Percentiles rank a stretch among this genome's conserved stretches.
Evolutionary conservation across 2,113 vertebrate genomes (phyloP).

Genomic region (Opisthocomus hoazin): DNA sequence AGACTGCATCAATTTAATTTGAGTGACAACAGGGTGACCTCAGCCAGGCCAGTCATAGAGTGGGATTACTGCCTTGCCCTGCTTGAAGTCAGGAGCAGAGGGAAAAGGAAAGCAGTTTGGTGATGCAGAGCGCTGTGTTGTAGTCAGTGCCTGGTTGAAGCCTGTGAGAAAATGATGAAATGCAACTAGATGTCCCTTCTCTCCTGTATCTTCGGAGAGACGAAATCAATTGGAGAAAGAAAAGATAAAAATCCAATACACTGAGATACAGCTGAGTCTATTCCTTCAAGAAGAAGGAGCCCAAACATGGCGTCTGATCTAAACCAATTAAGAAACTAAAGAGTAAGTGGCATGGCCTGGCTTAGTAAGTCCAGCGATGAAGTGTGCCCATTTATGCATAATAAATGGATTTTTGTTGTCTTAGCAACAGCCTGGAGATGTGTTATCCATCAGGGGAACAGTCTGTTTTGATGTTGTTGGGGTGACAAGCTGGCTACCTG

Average conservation of each 20-base stretch:
- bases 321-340: background rate
- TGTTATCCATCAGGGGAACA: background rate
- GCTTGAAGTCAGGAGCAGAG: background rate
- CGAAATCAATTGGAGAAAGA: background rate
- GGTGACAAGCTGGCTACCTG: conserved; percentile 34
- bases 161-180: background rate
- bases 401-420: conserved; percentile 16
- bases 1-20: background rate
- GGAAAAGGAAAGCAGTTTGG: background rate
- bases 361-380: background rate
- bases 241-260: background rate
- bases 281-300: background rate
- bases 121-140: background rate
- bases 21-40: background rate
- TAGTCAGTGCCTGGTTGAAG: background rate
- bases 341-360: background rate
- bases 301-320: background rate
- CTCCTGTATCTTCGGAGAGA: background rate
- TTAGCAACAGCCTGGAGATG: conserved; percentile 20
- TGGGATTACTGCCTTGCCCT: background rate
- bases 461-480: conserved; percentile 23
- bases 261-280: background rate
- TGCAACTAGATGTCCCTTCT: background rate
- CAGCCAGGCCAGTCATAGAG: background rate
- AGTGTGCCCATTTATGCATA: background rate